Percentiles rank a stretch among this genome's conserved stretches.
Conservation (phyloP, 2,797 vertebrate genomes). For the Furcifer pardalis region DNA sequence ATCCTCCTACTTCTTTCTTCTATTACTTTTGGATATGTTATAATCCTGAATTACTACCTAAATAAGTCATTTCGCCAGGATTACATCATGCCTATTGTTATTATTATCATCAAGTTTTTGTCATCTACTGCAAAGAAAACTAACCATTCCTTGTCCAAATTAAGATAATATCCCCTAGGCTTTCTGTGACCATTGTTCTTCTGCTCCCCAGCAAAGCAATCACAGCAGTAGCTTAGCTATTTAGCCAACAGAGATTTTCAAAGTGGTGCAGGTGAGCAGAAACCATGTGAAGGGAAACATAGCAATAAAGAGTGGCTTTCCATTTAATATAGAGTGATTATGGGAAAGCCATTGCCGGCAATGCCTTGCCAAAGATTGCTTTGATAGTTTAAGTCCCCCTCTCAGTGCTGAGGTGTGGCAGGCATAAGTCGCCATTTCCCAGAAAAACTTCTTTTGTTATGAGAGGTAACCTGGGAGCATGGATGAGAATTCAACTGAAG, state of each 20-base stretch:
- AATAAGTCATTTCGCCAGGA: too few species aligned
- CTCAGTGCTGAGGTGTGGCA: neutral
- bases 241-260: neutral
- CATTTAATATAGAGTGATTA: constrained; percentile 55
- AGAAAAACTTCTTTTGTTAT: too few species aligned
- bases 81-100: too few species aligned
- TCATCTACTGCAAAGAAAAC: too few species aligned
- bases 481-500: too few species aligned
- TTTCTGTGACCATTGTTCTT: neutral
- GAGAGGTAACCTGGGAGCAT: too few species aligned
- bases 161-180: neutral
- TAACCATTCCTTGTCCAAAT: too few species aligned
- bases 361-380: constrained; percentile 16
- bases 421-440: constrained; percentile 29
- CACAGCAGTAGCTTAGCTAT: neutral
- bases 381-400: constrained; percentile 43
- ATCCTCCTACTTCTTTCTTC: too few species aligned
- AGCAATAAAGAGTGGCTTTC: constrained; percentile 55
- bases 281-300: constrained; percentile 10
- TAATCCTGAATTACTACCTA: too few species aligned
- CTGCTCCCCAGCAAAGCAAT: neutral
- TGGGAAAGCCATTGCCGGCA: constrained; percentile 47
- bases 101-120: too few species aligned
- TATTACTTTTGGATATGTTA: too few species aligned
- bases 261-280: neutral